Evolutionary conservation across 2,113 vertebrate genomes (phyloP).

Genomic region (Brachirus orientalis): DNA sequence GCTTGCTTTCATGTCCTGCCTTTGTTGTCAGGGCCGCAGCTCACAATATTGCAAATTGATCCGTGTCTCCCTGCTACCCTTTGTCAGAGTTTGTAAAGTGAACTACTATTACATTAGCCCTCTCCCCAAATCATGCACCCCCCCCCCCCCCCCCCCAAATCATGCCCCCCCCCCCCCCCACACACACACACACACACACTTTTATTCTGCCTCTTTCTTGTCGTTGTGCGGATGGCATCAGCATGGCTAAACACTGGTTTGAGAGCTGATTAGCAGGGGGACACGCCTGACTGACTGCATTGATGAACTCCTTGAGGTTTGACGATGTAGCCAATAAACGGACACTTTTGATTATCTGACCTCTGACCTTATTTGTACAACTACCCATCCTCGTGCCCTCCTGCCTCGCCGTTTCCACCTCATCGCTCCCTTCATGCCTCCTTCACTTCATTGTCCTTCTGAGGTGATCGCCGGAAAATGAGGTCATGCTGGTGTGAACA

Average conservation of each 20-base stretch:
- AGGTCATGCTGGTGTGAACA: constrained; percentile 68
- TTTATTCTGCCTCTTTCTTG: constrained; percentile 60
- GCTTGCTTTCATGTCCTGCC: constrained; percentile 92
- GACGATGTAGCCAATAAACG: constrained; percentile 91
- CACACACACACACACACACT: too few species aligned
- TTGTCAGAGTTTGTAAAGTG: constrained; percentile 83
- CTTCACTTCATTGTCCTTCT: constrained; percentile 52
- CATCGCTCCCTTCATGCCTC: constrained; percentile 52
- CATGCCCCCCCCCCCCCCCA: constrained; percentile 80
- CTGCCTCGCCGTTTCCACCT: constrained; percentile 6
- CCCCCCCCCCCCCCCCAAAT: constrained; percentile 41
- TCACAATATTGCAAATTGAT: constrained; percentile 99
- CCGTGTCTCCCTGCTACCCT: constrained; percentile 81
- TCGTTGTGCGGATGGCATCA: constrained; percentile 80
- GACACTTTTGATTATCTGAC: constrained; percentile 92
- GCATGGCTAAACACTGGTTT: constrained; percentile 86
- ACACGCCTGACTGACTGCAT: constrained; percentile 82
- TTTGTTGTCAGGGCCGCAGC: constrained; percentile 85
- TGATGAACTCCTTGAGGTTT: constrained; percentile 88
- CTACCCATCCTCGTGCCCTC: constrained; percentile 7
- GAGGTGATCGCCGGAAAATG: constrained; percentile 65
- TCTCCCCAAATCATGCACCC: constrained; percentile 77
- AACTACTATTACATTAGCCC: constrained; percentile 85
- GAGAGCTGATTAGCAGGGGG: constrained; percentile 88
- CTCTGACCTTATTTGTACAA: constrained; percentile 71